A percentile compares a stretch with the other conserved stretches of the same genome.
Evolutionary conservation across 2,797 vertebrate species (phyloP).

Genomic region (Tarsius wallacei): DNA sequence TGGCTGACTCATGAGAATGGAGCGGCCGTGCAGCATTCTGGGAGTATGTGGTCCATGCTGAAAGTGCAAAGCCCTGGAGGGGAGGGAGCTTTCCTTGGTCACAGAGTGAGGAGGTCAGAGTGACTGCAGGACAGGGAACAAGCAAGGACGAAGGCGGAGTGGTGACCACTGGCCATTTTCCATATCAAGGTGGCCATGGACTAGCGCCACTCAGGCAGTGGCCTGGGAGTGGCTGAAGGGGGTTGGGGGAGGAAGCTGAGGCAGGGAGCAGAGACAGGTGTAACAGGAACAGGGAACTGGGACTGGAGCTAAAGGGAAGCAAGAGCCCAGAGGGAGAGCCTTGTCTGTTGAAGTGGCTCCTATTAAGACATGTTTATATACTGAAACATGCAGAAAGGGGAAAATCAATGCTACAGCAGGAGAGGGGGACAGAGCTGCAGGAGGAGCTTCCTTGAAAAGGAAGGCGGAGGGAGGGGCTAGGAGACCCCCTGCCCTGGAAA

Average conservation of each 20-base stretch:
- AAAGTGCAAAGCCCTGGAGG: too few relatives aligned
- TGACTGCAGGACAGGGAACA: rapidly evolving
- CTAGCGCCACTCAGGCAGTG: neutral
- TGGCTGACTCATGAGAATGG: neutral
- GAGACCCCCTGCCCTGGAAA: neutral
- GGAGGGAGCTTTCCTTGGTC: neutral
- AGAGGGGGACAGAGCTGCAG: neutral
- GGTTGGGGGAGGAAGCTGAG: neutral
- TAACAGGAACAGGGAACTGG: neutral
- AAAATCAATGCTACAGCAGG: neutral
- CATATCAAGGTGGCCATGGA: rapidly evolving
- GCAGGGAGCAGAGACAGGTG: neutral
- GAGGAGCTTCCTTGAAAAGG: neutral
- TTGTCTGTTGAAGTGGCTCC: neutral
- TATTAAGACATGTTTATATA: rapidly evolving
- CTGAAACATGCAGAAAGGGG: neutral
- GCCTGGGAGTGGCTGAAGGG: neutral
- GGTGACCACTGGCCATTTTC: rapidly evolving
- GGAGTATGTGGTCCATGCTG: neutral
- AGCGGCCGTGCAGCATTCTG: rapidly evolving
- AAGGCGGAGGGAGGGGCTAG: neutral
- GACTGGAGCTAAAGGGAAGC: neutral
- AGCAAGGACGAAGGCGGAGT: too few relatives aligned
- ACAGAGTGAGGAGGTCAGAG: neutral
- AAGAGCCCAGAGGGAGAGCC: too few relatives aligned